Evolutionary conservation across 2,113 vertebrate species (phyloP), one percentile per base, ranked within the genome.

Genomic region (Puma concolor): DNA sequence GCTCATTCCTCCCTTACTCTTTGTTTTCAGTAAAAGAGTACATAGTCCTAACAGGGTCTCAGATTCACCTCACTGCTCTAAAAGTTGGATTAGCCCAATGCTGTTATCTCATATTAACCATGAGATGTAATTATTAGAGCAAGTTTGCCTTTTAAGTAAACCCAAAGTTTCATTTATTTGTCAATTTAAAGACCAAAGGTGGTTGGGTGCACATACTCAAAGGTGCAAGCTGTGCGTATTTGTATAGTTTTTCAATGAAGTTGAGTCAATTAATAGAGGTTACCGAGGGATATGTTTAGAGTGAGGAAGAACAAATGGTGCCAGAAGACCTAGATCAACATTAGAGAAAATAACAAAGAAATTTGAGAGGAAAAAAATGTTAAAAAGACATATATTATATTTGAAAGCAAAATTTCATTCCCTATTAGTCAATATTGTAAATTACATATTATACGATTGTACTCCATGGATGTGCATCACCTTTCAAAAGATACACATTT

Each of bases 171-270:
- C 36, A 41, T 15, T n/a, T 94, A 1, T 88, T 81, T 81, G 25
- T 36, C 67, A 82, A 11, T 7, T 95, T 74, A 80, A 66, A 93
- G 60, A 93, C 17, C 7, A 48, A 94, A 41, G 2, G 8, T 19
- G 7, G 14, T 57, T 57, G 71, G 38, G n/a, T 1, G 19, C 13
- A 84, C 5, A 80, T 69, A 85, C 19, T 15, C 14, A n/a, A 86
- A 92, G 54, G 41, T 67, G 14, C 2, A 69, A 66, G 77, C 48
- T n/a, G 1, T 85, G 21, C 52, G 7, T n/a, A 77, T 52, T 96
- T 84, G 85, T 76, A 77, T 25, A 41, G 10, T 79, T 76, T 88
- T 77, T 83, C 29, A 63, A 13, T 84, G n/a, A 90, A 91, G 67
- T 63, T 86, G 1, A 92, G 23, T 83, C 79, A 83, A 80, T 54